Evolutionary conservation across 92 coral and sea anemone species (phyloP), one percentile per base, ranked within the genome.

Genomic region (Palythoa caribaeorum): DNA sequence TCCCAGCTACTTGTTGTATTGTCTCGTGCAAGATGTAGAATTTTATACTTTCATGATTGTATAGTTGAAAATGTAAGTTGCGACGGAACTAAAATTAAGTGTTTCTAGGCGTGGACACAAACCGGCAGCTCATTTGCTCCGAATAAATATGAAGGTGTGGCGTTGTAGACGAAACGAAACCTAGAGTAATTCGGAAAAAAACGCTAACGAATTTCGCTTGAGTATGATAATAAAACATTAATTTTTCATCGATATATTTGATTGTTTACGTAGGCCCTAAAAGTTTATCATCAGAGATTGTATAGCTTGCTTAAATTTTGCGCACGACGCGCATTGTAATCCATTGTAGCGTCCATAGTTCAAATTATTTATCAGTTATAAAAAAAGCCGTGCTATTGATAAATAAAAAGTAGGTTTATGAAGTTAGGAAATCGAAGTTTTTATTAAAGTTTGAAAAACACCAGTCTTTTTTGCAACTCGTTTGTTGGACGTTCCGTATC

Each of bases 211-310:
- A 70, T 90, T 91, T 88, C 80, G 73, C 87, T 91, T 70, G 89
- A 52, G 90, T 92, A 70, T 80, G 89, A 83, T 71, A 70, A 71
- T 70, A 79, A 66, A 88, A 88, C 87, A 76, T 87, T 85, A 87
- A 89, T 89, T 87, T 87, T 88, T 83, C 81, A 89, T 90, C 83
- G 83, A 90, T 83, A 92, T 88, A 87, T 88, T 94, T 78, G 93
- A 90, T 92, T 92, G 88, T 90, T 84, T 93, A 85, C 88, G 80
- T 44, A 86, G 87, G 72, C 51, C 83, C 38, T 78, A 50, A 57
- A 89, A 86, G 84, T 87, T 87, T 38, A 79, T 59, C 37, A 10
- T 65, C 73, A 73, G 14, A 38, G 14, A 17, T 12, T 36, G 65
- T 77, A 35, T 28, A 38, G 62, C 63, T 50, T 63, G 55, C 71